A percentile compares a stretch with the other conserved stretches of the same genome.
Evolutionary conservation across 2,888 invertebrate species (phyloP).

Genomic region (Melanotus villosus): DNA sequence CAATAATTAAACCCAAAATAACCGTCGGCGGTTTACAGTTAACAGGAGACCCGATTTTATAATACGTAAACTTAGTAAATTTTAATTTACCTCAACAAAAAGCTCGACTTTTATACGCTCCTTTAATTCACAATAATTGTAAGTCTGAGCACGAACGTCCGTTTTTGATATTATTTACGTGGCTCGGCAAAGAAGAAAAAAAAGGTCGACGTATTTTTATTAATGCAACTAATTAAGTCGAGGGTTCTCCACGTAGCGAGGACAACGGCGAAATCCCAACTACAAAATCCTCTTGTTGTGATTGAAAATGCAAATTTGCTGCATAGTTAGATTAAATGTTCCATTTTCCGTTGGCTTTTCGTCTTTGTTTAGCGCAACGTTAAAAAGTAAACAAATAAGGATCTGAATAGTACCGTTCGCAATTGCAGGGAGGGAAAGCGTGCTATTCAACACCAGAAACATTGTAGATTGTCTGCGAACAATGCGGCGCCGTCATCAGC

Average conservation of each 20-base stretch:
- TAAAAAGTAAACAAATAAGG: constrained; percentile 36
- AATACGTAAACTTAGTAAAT: no score
- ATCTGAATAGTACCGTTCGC: constrained; percentile 10
- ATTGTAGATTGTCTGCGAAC: constrained; percentile 46
- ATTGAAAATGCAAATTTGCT: constrained; percentile 43
- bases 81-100: no score
- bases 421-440: constrained; percentile 32
- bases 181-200: not conserved
- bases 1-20: constrained; percentile 21
- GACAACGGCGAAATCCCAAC: constrained; percentile 19
- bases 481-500: constrained; percentile 42
- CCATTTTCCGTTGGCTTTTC: constrained; percentile 12
- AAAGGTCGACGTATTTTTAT: constrained; percentile 9
- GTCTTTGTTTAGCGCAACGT: constrained; percentile 27
- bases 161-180: not conserved
- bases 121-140: no score
- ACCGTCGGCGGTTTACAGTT: not conserved
- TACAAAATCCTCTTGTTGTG: constrained; percentile 37
- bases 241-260: constrained; percentile 25
- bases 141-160: not conserved
- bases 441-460: constrained; percentile 40
- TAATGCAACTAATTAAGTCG: constrained; percentile 32
- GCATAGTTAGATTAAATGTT: constrained; percentile 25
- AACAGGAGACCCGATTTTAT: no score
- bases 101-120: no score